Evolutionary conservation across 2,888 invertebrate species (phyloP).

Genomic region (Agonopterix subpropinquella): DNA sequence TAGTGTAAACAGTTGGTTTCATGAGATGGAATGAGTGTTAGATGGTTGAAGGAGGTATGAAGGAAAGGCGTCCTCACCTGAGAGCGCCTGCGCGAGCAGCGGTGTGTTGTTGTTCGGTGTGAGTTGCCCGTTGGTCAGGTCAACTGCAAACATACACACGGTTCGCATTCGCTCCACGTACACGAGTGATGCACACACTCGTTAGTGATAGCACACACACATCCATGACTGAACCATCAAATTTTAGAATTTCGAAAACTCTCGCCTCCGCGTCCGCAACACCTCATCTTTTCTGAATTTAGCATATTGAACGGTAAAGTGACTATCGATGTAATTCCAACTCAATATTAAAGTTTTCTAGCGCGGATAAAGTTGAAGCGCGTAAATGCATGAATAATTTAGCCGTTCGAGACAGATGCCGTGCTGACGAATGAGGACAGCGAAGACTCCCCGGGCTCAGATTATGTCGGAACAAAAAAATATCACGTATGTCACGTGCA

Average conservation of each 20-base stretch:
- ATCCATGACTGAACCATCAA: constrained; percentile 71
- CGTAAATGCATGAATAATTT: constrained; percentile 73
- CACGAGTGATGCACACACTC: constrained; percentile 51
- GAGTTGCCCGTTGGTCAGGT: constrained; percentile 96
- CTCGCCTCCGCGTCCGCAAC: constrained; percentile 23
- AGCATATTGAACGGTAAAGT: constrained; percentile 57
- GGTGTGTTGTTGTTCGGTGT: constrained; percentile 97
- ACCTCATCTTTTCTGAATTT: constrained; percentile 48
- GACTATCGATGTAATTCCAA: constrained; percentile 61
- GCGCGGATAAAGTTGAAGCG: constrained; percentile 55
- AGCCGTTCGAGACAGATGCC: constrained; percentile 62
- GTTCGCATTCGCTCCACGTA: constrained; percentile 74
- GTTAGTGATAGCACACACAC: constrained; percentile 53
- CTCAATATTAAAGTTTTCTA: constrained; percentile 57
- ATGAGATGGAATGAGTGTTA: neutral
- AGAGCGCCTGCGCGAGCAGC: constrained; percentile 95
- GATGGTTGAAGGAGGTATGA: constrained; percentile 9
- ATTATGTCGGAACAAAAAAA: constrained; percentile 71
- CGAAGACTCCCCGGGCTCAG: constrained; percentile 51
- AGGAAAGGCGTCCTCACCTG: constrained; percentile 81
- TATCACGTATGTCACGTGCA: constrained; percentile 74
- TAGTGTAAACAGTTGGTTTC: neutral
- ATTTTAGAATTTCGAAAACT: constrained; percentile 35
- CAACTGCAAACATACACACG: constrained; percentile 88
- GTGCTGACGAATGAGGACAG: constrained; percentile 62